Conservation (phyloP, 2,797 vertebrate genomes). For the Petrocephalus sullivani region DNA sequence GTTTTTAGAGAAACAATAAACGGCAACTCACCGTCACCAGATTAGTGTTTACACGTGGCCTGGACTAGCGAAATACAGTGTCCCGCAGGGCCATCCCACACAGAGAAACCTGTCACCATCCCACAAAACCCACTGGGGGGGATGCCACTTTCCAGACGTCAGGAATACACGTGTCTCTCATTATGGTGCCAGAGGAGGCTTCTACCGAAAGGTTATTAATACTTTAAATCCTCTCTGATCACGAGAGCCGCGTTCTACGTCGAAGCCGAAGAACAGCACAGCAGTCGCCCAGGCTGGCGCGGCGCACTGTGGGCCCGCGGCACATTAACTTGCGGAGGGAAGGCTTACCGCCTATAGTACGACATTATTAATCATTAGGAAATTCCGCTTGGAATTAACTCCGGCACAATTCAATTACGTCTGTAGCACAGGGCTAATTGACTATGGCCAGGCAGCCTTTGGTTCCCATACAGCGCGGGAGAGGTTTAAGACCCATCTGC, state of each 20-base stretch:
- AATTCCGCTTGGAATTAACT: background rate
- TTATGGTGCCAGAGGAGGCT: background rate
- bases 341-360: background rate
- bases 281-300: background rate
- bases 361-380: conserved; percentile 13
- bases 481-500: background rate
- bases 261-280: background rate
- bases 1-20: background rate
- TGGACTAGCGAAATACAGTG: background rate
- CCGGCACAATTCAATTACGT: conserved; percentile 9
- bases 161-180: background rate
- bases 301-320: background rate
- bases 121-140: background rate
- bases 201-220: background rate
- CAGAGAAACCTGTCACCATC: background rate
- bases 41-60: background rate
- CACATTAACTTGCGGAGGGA: background rate
- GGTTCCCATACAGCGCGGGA: background rate
- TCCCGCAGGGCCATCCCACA: background rate
- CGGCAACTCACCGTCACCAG: background rate
- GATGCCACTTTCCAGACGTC: background rate
- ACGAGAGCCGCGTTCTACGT: background rate
- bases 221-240: background rate
- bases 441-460: conserved; percentile 8
- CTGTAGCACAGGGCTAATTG: conserved; percentile 2